phyloP scores from a whole-genome alignment of 2,797 vertebrate genomes.

The Microcaecilia unicolor region DNA sequence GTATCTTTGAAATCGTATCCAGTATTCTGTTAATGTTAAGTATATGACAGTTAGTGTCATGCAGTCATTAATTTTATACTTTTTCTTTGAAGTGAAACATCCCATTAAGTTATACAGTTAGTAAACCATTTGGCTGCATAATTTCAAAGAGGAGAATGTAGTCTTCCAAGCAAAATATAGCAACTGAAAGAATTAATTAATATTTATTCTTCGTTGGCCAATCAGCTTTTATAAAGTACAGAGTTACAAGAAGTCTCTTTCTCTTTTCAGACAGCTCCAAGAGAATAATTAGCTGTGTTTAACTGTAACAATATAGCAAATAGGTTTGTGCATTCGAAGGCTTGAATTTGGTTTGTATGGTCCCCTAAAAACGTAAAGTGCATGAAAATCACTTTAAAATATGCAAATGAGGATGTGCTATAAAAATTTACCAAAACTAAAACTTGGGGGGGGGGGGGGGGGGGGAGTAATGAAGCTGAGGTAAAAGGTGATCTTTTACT shows the following conservation, averaged over 20 bases:
- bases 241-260: background rate
- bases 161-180: background rate
- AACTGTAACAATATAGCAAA: background rate
- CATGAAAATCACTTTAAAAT: too few relatives aligned
- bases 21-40: constrained; percentile 1
- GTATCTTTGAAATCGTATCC: background rate
- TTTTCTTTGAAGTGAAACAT: constrained; percentile 17
- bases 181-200: background rate
- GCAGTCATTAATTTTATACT: constrained; percentile 6
- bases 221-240: background rate
- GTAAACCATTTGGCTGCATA: background rate
- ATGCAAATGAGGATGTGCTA: background rate
- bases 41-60: background rate
- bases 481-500: too few relatives aligned
- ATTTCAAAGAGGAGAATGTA: background rate
- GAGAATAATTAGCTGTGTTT: background rate
- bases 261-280: background rate
- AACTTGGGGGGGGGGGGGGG: too few relatives aligned
- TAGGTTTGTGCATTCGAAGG: background rate
- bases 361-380: too few relatives aligned
- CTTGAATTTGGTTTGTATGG: too few relatives aligned
- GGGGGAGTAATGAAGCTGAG: too few relatives aligned
- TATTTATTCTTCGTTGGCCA: background rate
- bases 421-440: background rate
- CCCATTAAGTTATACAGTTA: background rate